phyloP scores from a whole-genome alignment of 2,888 invertebrate genomes.

The Adelognathus sp. region DNA sequence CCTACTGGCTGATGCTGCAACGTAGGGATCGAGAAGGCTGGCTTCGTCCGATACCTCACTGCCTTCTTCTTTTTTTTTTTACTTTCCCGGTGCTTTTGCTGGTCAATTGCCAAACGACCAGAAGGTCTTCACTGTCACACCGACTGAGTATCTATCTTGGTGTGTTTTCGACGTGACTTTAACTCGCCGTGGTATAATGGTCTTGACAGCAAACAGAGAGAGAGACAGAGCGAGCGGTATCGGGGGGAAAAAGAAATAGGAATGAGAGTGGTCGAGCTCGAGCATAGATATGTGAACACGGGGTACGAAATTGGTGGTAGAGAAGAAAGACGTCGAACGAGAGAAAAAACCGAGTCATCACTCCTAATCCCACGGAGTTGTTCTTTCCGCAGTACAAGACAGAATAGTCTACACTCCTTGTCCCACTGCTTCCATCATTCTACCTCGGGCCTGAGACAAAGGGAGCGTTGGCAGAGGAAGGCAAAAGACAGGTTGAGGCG shows the following conservation, averaged over 20 bases:
- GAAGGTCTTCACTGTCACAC: slow-evolving; percentile 32
- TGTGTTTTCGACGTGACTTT: background rate
- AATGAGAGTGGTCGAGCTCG: background rate
- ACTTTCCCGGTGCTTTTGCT: slow-evolving; percentile 8
- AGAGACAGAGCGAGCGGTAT: background rate
- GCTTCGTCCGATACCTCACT: background rate
- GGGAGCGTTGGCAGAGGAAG: background rate
- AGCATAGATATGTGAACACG: slow-evolving; percentile 6
- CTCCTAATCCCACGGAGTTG: slow-evolving; percentile 14
- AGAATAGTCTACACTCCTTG: slow-evolving; percentile 1
- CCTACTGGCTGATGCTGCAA: background rate
- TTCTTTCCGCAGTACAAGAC: background rate
- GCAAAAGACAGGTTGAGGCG: background rate
- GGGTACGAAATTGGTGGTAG: background rate
- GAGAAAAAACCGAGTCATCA: slow-evolving; percentile 43
- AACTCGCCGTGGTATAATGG: background rate
- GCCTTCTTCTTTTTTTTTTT: background rate
- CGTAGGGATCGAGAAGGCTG: background rate
- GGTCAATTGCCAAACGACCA: slow-evolving; percentile 23
- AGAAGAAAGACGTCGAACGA: background rate
- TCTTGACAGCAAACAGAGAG: background rate
- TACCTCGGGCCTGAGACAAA: slow-evolving; percentile 13
- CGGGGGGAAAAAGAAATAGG: too few species aligned
- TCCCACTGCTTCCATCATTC: background rate
- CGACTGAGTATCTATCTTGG: background rate